phyloP scores from a whole-genome alignment of 2,888 invertebrate species.

The Cremastinae sp. region DNA sequence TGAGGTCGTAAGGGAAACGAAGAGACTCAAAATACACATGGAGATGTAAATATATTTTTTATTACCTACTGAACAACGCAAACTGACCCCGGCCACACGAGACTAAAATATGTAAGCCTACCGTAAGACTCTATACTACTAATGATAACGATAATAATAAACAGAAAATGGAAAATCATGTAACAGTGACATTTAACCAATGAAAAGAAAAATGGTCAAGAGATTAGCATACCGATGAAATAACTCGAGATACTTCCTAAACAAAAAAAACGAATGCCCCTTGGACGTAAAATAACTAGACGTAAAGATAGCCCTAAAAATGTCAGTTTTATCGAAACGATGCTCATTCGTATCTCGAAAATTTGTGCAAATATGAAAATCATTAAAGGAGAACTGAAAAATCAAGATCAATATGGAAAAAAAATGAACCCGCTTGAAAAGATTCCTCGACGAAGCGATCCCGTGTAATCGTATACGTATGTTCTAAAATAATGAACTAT shows the following conservation, averaged over 20 bases:
- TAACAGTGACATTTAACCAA: constrained; percentile 24
- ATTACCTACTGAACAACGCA: constrained; percentile 67
- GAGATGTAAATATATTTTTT: constrained; percentile 70
- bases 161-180: constrained; percentile 7
- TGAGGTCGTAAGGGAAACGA: constrained; percentile 42
- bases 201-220: constrained; percentile 17
- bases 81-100: constrained; percentile 73
- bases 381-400: background rate
- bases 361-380: background rate
- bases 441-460: background rate
- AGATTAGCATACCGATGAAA: constrained; percentile 64
- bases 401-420: background rate
- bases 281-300: constrained; percentile 53
- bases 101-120: constrained; percentile 64
- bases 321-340: constrained; percentile 44
- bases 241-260: constrained; percentile 67
- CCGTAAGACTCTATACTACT: constrained; percentile 62
- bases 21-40: constrained; percentile 55
- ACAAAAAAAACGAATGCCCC: constrained; percentile 55
- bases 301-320: constrained; percentile 53
- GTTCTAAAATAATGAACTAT: background rate
- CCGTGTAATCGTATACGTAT: background rate
- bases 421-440: background rate
- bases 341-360: constrained; percentile 35
- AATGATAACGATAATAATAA: constrained; percentile 63